Percentiles rank a stretch among this genome's conserved stretches.
phyloP scores from a whole-genome alignment of 2,888 invertebrate genomes.

The Tetanocera ferruginea region DNA sequence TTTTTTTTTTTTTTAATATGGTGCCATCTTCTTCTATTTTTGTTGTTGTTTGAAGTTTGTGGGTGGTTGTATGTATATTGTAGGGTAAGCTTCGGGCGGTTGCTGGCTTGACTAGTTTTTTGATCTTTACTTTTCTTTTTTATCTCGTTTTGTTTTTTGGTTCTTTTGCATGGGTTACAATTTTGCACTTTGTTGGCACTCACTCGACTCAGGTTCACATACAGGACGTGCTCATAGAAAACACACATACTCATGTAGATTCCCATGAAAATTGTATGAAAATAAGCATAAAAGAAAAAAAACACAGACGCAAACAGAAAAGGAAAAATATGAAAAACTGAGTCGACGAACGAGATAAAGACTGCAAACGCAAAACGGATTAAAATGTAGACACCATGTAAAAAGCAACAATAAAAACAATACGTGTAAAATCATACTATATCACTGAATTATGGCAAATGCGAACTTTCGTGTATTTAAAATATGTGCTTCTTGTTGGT shows the following conservation, averaged over 20 bases:
- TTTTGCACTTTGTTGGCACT: constrained; percentile 34
- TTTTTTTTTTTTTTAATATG: constrained; percentile 33
- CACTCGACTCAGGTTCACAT: constrained; percentile 14
- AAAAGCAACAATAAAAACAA: background rate
- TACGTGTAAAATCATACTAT: background rate
- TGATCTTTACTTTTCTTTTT: too few species aligned
- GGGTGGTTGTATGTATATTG: too few species aligned
- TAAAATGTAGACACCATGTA: background rate
- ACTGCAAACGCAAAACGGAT: background rate
- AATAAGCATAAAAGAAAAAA: background rate
- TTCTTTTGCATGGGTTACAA: constrained; percentile 47
- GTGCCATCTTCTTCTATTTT: constrained; percentile 18
- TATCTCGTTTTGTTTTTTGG: background rate
- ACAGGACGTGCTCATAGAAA: background rate
- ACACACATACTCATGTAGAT: background rate
- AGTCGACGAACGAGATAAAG: background rate
- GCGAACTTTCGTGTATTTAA: too few species aligned
- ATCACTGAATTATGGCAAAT: too few species aligned
- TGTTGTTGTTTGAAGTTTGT: too few species aligned
- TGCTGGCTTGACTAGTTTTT: too few species aligned
- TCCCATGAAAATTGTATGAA: background rate
- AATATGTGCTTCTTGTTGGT: too few species aligned
- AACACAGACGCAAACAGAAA: background rate
- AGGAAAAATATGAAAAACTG: background rate
- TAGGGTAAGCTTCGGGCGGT: too few species aligned